A percentile compares a stretch with the other conserved stretches of the same genome.
Evolutionary conservation across 1,140 invertebrate genomes (phyloP).

Genomic region (Drosophila sp.): DNA sequence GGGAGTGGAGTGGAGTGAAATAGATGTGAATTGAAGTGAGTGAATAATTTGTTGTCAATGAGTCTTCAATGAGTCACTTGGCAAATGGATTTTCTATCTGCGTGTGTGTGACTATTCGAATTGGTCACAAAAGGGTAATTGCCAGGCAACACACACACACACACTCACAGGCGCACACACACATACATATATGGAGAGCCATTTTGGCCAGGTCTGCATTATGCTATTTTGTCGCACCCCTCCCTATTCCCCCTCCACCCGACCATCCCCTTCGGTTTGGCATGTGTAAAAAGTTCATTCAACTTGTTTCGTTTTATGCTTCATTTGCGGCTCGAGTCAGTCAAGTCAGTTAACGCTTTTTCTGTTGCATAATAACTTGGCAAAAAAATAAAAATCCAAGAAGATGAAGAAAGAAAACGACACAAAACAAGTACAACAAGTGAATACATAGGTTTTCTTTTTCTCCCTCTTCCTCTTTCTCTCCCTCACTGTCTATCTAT

Average conservation of each 20-base stretch:
- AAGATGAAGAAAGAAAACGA: constrained; percentile 6
- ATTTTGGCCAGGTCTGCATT: constrained; percentile 69
- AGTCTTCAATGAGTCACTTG: constrained; percentile 6
- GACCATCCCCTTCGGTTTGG: constrained; percentile 6
- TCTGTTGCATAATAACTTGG: constrained; percentile 14
- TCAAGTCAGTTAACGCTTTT: constrained; percentile 30
- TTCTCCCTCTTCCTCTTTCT: background rate
- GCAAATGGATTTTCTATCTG: background rate
- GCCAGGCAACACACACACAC: constrained; percentile 33
- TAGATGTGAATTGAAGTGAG: too few relatives aligned
- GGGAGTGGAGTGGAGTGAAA: too few relatives aligned
- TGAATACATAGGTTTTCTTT: background rate
- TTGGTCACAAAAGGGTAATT: constrained; percentile 64
- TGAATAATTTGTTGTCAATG: constrained; percentile 20
- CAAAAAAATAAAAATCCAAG: constrained; percentile 4
- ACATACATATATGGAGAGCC: constrained; percentile 23
- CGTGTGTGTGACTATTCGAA: background rate
- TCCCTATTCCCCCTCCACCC: background rate
- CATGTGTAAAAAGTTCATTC: constrained; percentile 74
- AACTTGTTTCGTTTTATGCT: constrained; percentile 61
- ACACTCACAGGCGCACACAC: constrained; percentile 13
- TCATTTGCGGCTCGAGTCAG: constrained; percentile 67
- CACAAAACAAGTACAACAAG: background rate
- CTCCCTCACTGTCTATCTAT: background rate
- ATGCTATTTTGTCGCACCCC: constrained; percentile 42